These are phyloP conservation scores for Acrobasis consociella DNA, from an alignment of 2,888 invertebrate genomes.

Conservation along the genomic window DNA sequence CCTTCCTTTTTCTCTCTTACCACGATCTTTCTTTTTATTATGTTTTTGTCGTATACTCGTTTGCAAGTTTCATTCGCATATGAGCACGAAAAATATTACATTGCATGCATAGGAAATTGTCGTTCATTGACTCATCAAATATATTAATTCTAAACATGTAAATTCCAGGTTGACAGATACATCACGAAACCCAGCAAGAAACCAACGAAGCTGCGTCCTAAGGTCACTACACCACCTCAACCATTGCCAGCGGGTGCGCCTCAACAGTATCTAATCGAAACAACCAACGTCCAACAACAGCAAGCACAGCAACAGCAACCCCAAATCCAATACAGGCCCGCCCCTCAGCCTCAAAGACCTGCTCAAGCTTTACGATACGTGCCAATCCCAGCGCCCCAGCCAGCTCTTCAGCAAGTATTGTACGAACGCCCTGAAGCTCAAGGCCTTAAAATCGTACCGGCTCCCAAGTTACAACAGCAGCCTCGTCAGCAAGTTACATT, in stretches of 20 bases:
- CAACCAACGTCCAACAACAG: slow-evolving; percentile 67
- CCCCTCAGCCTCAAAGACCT: slow-evolving; percentile 48
- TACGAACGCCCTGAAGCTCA: slow-evolving; percentile 70
- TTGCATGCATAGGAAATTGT: background rate
- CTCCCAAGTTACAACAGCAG: slow-evolving; percentile 66
- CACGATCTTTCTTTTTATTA: too few species aligned
- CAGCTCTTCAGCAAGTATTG: slow-evolving; percentile 50
- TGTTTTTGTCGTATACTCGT: background rate
- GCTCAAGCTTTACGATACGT: slow-evolving; percentile 62
- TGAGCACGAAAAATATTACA: background rate
- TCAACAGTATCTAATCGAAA: slow-evolving; percentile 77
- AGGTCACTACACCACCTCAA: slow-evolving; percentile 48
- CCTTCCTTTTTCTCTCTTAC: too few species aligned
- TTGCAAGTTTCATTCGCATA: background rate
- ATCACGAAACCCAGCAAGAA: slow-evolving; percentile 71
- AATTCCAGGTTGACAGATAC: slow-evolving; percentile 70
- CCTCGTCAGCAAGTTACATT: slow-evolving; percentile 51
- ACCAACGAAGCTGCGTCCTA: slow-evolving; percentile 65
- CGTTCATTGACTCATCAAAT: background rate
- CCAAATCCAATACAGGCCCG: slow-evolving; percentile 43
- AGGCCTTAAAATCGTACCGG: slow-evolving; percentile 72
- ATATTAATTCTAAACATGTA: background rate
- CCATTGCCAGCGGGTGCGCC: slow-evolving; percentile 48
- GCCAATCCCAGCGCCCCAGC: slow-evolving; percentile 51
- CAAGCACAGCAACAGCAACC: slow-evolving; percentile 46